Evolutionary conservation across 1,140 invertebrate species (phyloP).

Genomic region (Stegodyphus mimosarum): DNA sequence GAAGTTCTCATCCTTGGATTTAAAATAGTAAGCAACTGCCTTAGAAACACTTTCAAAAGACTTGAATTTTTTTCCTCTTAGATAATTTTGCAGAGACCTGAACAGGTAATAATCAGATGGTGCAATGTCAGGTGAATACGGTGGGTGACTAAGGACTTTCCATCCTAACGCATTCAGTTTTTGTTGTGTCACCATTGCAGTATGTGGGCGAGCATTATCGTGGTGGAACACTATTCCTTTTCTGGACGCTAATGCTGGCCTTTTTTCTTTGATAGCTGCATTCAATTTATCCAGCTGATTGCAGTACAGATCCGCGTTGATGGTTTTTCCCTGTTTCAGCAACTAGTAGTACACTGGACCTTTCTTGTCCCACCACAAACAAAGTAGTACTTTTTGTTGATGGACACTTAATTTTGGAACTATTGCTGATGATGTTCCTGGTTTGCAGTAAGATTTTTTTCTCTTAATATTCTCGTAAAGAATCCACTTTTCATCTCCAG

Average conservation of each 20-base stretch:
- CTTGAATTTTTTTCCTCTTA: conserved; percentile 40
- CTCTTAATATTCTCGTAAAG: no score
- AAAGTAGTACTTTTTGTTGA: no score
- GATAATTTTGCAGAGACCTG: conserved; percentile 37
- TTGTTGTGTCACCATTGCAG: conserved; percentile 3
- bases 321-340: conserved; percentile 12
- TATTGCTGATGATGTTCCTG: no score
- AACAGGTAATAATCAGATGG: conserved; percentile 65
- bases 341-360: no score
- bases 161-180: conserved; percentile 10
- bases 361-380: no score
- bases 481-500: no score
- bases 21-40: conserved; percentile 18
- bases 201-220: conserved; percentile 2
- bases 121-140: conserved; percentile 63
- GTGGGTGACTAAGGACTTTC: not conserved
- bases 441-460: no score
- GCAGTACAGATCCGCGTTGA: conserved; percentile 30
- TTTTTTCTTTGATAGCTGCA: conserved; percentile 46
- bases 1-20: conserved; percentile 6
- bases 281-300: conserved; percentile 43
- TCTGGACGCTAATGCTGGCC: not conserved
- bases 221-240: conserved; percentile 8
- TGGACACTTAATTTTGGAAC: no score
- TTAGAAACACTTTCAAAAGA: conserved; percentile 48